phyloP scores from a whole-genome alignment of 2,113 vertebrate species.

The Nannospalax galili region DNA sequence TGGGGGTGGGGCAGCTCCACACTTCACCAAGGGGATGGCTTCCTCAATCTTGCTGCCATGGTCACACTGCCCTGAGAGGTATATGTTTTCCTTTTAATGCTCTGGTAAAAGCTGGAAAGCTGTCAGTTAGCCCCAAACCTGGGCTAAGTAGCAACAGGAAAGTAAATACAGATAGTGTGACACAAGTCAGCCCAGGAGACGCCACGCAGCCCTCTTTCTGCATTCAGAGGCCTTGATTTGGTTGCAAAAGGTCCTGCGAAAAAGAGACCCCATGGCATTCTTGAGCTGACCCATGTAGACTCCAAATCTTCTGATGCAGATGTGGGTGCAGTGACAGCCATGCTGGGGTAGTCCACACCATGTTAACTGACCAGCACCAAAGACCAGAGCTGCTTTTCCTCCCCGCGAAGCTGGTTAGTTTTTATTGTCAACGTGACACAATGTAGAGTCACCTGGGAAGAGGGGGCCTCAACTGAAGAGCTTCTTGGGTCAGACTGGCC shows the following conservation, averaged over 20 bases:
- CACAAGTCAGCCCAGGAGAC: not conserved
- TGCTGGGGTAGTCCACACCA: not conserved
- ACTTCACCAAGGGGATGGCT: not conserved
- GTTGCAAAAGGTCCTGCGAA: not conserved
- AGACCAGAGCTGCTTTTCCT: not conserved
- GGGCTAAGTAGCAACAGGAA: not conserved
- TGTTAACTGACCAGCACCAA: not conserved
- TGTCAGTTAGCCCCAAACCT: not conserved
- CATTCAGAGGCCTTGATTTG: not conserved
- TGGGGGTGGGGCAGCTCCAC: too few relatives aligned
- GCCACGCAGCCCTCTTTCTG: too few relatives aligned
- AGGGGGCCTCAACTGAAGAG: not conserved
- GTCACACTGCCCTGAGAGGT: not conserved
- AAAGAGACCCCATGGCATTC: not conserved
- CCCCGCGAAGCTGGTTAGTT: not conserved
- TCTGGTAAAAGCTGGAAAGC: not conserved
- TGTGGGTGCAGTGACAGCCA: not conserved
- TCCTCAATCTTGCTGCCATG: not conserved
- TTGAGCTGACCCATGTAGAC: not conserved
- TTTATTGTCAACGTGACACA: not conserved
- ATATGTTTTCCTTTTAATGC: rapidly evolving
- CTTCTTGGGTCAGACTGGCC: not conserved
- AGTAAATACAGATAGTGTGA: not conserved
- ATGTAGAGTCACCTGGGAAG: not conserved
- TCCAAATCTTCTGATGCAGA: rapidly evolving